These are phyloP conservation scores for Odocoileus hemionus DNA, from an alignment of 2,113 vertebrate species.

Conservation along the genomic window DNA sequence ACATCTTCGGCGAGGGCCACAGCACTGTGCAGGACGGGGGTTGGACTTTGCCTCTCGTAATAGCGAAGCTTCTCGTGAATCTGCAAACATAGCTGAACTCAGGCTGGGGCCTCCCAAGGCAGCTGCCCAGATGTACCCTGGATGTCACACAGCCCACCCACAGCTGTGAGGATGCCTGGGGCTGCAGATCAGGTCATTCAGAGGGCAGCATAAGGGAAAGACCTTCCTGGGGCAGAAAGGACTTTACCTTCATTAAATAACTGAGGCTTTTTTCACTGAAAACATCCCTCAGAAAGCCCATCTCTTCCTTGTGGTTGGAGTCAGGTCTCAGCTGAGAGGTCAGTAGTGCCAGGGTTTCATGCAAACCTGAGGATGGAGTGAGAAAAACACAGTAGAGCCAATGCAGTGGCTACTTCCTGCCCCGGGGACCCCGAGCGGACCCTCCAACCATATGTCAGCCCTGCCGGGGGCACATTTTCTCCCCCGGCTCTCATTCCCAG, in stretches of 20 bases:
- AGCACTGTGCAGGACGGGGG: slow-evolving; percentile 91
- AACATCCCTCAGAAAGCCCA: slow-evolving; percentile 91
- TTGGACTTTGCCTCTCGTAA: slow-evolving; percentile 90
- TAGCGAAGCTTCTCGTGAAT: slow-evolving; percentile 94
- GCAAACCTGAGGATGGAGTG: slow-evolving; percentile 82
- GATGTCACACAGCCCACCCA: neutral
- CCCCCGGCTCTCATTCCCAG: neutral
- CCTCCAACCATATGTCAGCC: neutral
- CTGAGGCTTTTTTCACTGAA: slow-evolving; percentile 93
- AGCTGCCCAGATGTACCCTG: neutral
- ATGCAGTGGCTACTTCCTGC: neutral
- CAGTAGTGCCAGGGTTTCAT: slow-evolving; percentile 93
- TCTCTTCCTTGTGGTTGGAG: slow-evolving; percentile 92
- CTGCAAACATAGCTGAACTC: slow-evolving; percentile 78
- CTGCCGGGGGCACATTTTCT: neutral
- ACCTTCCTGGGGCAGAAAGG: neutral
- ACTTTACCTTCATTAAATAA: slow-evolving; percentile 92
- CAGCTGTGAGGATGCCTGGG: neutral
- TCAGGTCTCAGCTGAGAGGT: slow-evolving; percentile 94
- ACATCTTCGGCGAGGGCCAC: slow-evolving; percentile 92
- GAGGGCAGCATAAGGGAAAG: neutral
- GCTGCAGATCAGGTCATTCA: neutral
- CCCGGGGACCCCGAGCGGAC: neutral
- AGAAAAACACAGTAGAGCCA: neutral
- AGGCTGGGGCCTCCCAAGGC: neutral